Base-by-base conservation (phyloP, 2,113 vertebrate genomes). In the Mola mola region DNA sequence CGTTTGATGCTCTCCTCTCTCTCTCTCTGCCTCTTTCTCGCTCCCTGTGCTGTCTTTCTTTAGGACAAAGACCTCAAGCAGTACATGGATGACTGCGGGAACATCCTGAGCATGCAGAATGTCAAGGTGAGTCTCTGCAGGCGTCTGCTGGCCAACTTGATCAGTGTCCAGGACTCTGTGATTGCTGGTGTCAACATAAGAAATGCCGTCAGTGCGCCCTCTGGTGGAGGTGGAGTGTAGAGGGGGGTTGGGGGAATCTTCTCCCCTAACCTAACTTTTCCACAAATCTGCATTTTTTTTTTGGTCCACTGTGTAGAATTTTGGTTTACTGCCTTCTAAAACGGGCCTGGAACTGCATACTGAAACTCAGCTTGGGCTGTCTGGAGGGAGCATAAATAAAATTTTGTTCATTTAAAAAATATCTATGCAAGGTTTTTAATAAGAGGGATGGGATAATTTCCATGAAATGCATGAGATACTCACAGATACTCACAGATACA, bases 11-110 rank as follows among this genome's bases (percentile, higher is more conserved):
- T 26, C 50, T 8, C n/a, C 7, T 0, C 26, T 31, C 66, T 33
- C 13, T 8, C 19, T 29, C 40, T 8, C 19, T 21, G 31, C 13
- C 43, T 40, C 33, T 19, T 17, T 13, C n/a, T 8, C 13, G n/a
- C 21, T 26, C 26, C 55, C 31, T 22, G 1, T 31, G 44, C 52
- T 37, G n/a, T 19, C 19, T 34, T 20, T 15, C 25, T 5, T 31
- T 4, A 96, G 94, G 94, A 96, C 87, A 95, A 95, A 87, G 94
- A 96, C 89, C 90, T 96, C 49, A 96, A 96, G 87, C 94, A 96
- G 91, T 96, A 96, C 83, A 91, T 96, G 88, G 94, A 96, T 34
- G 94, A 96, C 85, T 96, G 94, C 53, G 94, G 94, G 74, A 95
- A 94, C 71, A 78, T 96, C 83, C 95, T 96, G 89, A 94, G 94